Evolutionary conservation across 2,797 vertebrate species (phyloP).

Genomic region (Sebastes trivittatus): DNA sequence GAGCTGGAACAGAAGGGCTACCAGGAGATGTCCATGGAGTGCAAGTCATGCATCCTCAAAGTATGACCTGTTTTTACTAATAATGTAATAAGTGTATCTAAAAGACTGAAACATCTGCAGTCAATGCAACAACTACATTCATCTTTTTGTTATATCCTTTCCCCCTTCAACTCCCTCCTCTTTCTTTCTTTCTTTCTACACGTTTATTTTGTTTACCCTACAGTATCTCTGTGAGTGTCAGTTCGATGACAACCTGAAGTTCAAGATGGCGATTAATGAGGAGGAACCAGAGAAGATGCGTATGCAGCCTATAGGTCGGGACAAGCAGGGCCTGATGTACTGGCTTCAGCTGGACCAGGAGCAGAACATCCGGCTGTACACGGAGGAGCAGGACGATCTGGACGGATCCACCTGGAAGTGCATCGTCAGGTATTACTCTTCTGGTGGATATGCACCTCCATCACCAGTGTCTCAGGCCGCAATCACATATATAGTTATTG

Average conservation of each 20-base stretch:
- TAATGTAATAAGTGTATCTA: neutral
- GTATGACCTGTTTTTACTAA: conserved; percentile 71
- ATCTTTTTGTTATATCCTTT: neutral
- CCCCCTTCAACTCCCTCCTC: neutral
- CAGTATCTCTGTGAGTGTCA: conserved; percentile 96
- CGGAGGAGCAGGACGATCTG: conserved; percentile 97
- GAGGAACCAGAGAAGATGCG: conserved; percentile 97
- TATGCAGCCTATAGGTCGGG: conserved; percentile 92
- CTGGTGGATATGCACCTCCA: neutral
- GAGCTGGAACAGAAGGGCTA: conserved; percentile 99
- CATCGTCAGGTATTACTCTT: conserved; percentile 89
- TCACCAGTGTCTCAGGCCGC: neutral
- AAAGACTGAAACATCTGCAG: neutral
- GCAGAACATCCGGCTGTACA: conserved; percentile 95
- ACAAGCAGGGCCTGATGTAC: conserved; percentile 93
- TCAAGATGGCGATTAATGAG: conserved; percentile 94
- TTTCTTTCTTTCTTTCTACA: neutral
- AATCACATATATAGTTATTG: neutral
- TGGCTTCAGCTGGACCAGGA: conserved; percentile 98
- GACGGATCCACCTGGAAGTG: conserved; percentile 96
- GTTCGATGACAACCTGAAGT: conserved; percentile 99
- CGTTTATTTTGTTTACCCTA: neutral
- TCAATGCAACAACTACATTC: neutral
- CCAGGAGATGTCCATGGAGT: conserved; percentile 93
- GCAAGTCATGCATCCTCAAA: conserved; percentile 96